Conservation (phyloP, 2,888 invertebrate species). For the Pollenia angustigena region DNA sequence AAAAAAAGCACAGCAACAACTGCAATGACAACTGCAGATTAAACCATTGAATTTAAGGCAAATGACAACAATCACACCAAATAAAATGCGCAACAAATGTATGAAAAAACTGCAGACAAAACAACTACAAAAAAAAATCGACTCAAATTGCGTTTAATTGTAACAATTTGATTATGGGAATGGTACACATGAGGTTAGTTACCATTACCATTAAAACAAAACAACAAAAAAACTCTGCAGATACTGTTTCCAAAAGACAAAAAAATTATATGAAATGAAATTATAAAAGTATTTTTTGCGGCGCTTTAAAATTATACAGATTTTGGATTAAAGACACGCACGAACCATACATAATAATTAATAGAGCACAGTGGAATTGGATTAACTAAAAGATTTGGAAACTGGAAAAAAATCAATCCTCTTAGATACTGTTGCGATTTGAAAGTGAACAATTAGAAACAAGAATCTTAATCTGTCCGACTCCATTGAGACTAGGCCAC, state of each 20-base stretch:
- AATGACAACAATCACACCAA: slow-evolving; percentile 68
- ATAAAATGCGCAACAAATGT: slow-evolving; percentile 48
- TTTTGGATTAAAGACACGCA: slow-evolving; percentile 65
- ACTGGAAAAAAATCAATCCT: not conserved
- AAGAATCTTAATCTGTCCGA: not conserved
- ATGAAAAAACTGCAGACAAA: slow-evolving; percentile 28
- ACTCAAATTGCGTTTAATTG: slow-evolving; percentile 64
- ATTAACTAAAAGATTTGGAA: not conserved
- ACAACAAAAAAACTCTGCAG: slow-evolving; percentile 3
- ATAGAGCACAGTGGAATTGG: slow-evolving; percentile 50
- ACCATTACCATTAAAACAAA: slow-evolving; percentile 3
- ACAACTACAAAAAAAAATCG: slow-evolving; percentile 19
- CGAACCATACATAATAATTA: slow-evolving; percentile 64
- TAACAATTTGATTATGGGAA: slow-evolving; percentile 64
- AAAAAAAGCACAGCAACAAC: slow-evolving; percentile 37
- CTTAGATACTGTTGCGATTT: not conserved
- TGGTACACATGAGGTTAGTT: slow-evolving; percentile 28
- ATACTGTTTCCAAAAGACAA: slow-evolving; percentile 7
- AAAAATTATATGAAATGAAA: slow-evolving; percentile 18
- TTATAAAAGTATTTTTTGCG: slow-evolving; percentile 36
- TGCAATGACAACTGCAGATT: slow-evolving; percentile 18
- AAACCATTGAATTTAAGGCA: slow-evolving; percentile 50
- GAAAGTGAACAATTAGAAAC: too few species aligned
- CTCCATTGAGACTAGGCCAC: not conserved
- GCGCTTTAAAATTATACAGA: slow-evolving; percentile 45